Evolutionary conservation across 2,113 vertebrate genomes (phyloP).

Genomic region (Rhineura floridana): DNA sequence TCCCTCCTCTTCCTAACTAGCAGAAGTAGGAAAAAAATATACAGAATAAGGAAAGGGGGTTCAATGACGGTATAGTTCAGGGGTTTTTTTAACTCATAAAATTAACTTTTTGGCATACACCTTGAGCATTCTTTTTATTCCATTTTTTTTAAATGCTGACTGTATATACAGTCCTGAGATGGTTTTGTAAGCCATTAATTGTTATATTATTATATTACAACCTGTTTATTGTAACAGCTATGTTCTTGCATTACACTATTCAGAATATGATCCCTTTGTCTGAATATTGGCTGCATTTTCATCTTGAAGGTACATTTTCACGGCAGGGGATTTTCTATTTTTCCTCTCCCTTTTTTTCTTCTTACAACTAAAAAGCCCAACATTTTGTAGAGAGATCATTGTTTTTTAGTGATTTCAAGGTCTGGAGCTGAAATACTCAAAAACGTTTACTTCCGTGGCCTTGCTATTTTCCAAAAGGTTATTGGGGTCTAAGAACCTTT

Average conservation of each 20-base stretch:
- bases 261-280: not conserved
- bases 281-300: not conserved
- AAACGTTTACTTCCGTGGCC: not conserved
- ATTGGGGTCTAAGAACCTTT: not conserved
- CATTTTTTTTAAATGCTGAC: too few species aligned
- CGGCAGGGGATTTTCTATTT: not conserved
- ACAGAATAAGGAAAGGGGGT: not conserved
- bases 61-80: not conserved
- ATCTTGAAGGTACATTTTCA: not conserved
- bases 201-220: not conserved
- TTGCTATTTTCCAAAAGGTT: not conserved
- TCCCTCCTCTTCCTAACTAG: not conserved
- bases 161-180: not conserved
- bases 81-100: not conserved
- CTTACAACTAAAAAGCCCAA: not conserved
- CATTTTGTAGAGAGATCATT: not conserved
- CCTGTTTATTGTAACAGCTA: not conserved
- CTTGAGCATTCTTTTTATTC: too few species aligned
- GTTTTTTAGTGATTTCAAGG: not conserved
- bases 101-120: too few species aligned
- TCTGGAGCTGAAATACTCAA: not conserved
- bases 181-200: not conserved
- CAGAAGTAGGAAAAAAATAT: not conserved
- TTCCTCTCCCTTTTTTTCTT: fast-evolving
- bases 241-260: fast-evolving